These are phyloP conservation scores for Peucedramus taeniatus DNA, from an alignment of 2,113 vertebrate genomes.

Conservation along the genomic window DNA sequence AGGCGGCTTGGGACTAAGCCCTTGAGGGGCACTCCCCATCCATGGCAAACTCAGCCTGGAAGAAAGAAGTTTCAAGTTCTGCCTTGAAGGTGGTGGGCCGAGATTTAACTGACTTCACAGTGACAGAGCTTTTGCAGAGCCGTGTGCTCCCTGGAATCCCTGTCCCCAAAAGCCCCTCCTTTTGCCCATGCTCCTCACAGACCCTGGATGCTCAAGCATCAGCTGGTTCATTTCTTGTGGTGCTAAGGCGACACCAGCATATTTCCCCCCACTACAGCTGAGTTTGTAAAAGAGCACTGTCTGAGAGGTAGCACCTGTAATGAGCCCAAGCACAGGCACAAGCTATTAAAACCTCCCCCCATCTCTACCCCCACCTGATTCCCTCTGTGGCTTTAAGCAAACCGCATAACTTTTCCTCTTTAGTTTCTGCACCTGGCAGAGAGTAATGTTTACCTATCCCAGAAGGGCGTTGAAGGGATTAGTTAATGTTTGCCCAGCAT, in stretches of 20 bases:
- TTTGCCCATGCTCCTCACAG: background rate
- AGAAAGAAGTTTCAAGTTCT: background rate
- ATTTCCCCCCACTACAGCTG: accelerated
- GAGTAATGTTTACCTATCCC: slow-evolving; percentile 23
- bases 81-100: background rate
- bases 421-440: slow-evolving; percentile 25
- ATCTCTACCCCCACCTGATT: background rate
- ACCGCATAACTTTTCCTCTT: background rate
- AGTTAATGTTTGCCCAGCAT: slow-evolving; percentile 37
- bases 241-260: accelerated
- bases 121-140: background rate
- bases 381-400: slow-evolving; percentile 28
- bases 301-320: background rate
- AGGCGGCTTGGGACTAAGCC: background rate
- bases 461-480: slow-evolving; percentile 15
- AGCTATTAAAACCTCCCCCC: background rate
- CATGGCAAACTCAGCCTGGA: background rate
- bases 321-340: background rate
- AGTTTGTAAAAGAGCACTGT: background rate
- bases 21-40: background rate
- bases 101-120: background rate
- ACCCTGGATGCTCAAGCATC: background rate
- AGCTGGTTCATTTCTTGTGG: accelerated
- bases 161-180: background rate
- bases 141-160: background rate